Evolutionary conservation across 2,888 invertebrate species (phyloP).

Genomic region (Dione vanillae): DNA sequence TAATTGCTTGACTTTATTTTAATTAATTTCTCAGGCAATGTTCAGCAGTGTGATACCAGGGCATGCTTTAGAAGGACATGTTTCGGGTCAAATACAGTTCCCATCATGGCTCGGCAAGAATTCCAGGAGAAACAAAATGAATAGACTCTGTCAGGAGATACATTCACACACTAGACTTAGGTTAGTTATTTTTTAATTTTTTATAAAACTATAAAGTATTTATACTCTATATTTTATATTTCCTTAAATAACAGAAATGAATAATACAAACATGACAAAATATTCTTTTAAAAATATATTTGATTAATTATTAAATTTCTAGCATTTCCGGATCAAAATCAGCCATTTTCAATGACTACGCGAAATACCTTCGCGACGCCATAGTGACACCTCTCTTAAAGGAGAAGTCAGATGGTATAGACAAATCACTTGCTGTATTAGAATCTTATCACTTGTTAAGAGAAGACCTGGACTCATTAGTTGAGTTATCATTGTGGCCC

Average conservation of each 20-base stretch:
- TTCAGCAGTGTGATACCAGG: constrained; percentile 97
- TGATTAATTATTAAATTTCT: background rate
- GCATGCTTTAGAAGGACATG: constrained; percentile 90
- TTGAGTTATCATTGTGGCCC: constrained; percentile 94
- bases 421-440: constrained; percentile 88
- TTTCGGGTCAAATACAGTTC: constrained; percentile 93
- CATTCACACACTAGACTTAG: constrained; percentile 93
- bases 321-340: constrained; percentile 92
- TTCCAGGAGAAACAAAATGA: constrained; percentile 92
- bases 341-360: constrained; percentile 94
- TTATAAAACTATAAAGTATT: too few species aligned
- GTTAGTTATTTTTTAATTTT: constrained; percentile 68
- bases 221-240: too few species aligned
- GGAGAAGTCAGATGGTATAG: constrained; percentile 88
- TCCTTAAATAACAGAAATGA: too few species aligned
- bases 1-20: background rate
- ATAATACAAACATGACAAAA: too few species aligned
- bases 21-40: constrained; percentile 87
- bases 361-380: constrained; percentile 89
- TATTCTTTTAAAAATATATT: too few species aligned
- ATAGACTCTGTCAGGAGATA: constrained; percentile 92
- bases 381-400: constrained; percentile 91
- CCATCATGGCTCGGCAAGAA: constrained; percentile 98
- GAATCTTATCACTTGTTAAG: constrained; percentile 93
- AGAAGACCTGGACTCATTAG: constrained; percentile 95